phyloP scores from a whole-genome alignment of 2,113 vertebrate species.

The Riparia riparia region DNA sequence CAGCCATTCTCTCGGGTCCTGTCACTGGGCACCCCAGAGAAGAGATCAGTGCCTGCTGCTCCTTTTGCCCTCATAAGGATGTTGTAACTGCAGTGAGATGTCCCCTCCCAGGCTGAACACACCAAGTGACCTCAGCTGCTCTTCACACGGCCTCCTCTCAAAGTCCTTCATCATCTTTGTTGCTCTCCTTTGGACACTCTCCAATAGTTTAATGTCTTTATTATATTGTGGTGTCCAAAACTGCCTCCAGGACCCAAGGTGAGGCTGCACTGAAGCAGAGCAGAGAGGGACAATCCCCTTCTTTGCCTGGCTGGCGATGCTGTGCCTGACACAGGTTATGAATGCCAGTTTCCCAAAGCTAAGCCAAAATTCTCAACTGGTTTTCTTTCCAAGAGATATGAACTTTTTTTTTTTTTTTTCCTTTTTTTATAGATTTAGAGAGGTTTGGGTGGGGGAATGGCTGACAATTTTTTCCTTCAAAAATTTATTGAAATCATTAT shows the following conservation, averaged over 20 bases:
- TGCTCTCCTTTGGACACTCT: background rate
- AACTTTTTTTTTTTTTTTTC: background rate
- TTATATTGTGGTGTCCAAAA: background rate
- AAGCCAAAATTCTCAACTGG: background rate
- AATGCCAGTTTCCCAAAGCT: constrained; percentile 21
- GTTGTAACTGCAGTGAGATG: accelerated
- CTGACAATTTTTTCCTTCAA: background rate
- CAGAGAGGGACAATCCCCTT: background rate
- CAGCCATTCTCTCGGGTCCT: background rate
- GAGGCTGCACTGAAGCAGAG: background rate
- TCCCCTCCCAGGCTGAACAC: background rate
- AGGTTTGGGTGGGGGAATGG: background rate
- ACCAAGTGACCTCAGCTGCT: background rate
- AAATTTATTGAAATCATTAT: background rate
- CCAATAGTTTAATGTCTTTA: background rate
- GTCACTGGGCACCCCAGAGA: background rate
- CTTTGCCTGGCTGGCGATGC: background rate
- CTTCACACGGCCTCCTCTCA: accelerated
- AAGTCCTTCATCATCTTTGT: background rate
- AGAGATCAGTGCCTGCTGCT: background rate
- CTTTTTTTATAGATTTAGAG: background rate
- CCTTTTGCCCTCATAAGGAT: accelerated
- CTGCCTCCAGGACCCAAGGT: accelerated
- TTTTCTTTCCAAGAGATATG: constrained; percentile 9
- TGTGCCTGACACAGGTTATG: background rate